Conservation (phyloP, 2,113 vertebrate genomes). For the Gymnarchus niloticus region DNA sequence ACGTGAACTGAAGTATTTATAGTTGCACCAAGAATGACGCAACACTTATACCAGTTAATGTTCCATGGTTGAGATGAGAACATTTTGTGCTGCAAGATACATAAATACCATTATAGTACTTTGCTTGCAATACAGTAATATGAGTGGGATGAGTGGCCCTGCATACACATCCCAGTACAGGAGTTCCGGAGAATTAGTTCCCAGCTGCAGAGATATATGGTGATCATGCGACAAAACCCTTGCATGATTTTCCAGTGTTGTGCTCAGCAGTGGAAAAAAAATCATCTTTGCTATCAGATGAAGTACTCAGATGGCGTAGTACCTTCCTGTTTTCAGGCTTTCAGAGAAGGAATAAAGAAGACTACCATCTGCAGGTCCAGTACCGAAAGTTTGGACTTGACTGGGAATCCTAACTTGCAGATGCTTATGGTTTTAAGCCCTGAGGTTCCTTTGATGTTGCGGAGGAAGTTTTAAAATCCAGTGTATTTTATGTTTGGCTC, state of each 20-base stretch:
- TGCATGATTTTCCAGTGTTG: not conserved
- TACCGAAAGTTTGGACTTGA: not conserved
- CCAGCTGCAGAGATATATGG: not conserved
- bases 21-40: not conserved
- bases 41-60: not conserved
- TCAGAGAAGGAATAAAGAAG: not conserved
- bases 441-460: not conserved
- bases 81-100: not conserved
- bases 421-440: not conserved
- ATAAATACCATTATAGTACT: not conserved
- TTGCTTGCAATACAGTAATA: not conserved
- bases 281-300: too few relatives aligned
- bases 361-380: not conserved
- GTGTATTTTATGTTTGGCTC: not conserved
- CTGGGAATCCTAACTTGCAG: not conserved
- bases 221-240: not conserved
- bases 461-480: not conserved
- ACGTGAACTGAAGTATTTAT: not conserved
- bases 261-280: not conserved
- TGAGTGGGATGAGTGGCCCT: not conserved
- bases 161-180: not conserved
- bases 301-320: not conserved
- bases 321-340: not conserved
- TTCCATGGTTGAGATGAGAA: not conserved
- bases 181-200: not conserved